These are phyloP conservation scores for Mesitornis unicolor DNA, from an alignment of 2,113 vertebrate species.

Conservation along the genomic window DNA sequence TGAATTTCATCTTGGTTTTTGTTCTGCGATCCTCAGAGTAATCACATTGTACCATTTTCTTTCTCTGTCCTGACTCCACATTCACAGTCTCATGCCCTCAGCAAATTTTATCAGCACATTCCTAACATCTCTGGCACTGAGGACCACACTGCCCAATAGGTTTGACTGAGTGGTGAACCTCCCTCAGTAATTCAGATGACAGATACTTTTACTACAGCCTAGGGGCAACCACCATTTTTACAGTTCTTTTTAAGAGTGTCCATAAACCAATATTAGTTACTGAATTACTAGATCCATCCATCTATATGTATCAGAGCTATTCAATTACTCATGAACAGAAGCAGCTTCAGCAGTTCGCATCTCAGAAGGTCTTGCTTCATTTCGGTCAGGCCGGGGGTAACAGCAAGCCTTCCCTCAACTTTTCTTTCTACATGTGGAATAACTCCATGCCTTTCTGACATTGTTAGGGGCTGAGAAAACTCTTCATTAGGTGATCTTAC, in stretches of 20 bases:
- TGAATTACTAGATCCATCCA: neutral
- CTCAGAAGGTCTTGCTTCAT: neutral
- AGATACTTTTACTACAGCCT: neutral
- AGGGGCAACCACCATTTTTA: neutral
- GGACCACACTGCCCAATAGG: too few relatives aligned
- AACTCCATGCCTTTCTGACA: neutral
- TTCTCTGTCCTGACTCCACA: neutral
- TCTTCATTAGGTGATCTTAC: neutral
- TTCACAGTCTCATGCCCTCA: neutral
- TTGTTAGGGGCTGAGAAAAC: neutral
- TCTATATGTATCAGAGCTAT: fast-evolving
- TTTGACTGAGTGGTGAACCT: neutral
- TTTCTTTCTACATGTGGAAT: neutral
- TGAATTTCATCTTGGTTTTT: neutral
- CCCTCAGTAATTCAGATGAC: neutral
- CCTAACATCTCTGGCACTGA: neutral
- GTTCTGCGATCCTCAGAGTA: neutral
- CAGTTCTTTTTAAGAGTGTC: neutral
- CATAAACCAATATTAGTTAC: neutral
- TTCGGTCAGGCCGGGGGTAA: neutral
- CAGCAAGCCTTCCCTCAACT: neutral
- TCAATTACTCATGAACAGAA: neutral
- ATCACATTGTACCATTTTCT: neutral
- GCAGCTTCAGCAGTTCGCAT: neutral
- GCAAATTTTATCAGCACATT: neutral